Conservation (phyloP, 2,888 invertebrate genomes). For the Drosophila barbarae region DNA sequence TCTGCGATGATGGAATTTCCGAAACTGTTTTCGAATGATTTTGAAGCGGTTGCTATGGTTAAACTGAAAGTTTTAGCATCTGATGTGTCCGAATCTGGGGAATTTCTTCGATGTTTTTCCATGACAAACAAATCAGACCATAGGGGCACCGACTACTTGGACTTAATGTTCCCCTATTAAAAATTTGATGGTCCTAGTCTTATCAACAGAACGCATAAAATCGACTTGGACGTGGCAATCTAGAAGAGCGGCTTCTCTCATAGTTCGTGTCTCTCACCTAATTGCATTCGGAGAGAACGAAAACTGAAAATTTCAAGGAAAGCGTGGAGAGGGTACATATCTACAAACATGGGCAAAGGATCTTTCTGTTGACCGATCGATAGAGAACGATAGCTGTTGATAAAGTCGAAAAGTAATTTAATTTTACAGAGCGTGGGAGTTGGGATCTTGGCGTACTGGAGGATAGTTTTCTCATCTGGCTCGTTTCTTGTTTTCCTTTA, state of each 20-base stretch:
- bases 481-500: not conserved
- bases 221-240: not conserved
- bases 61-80: not conserved
- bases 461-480: too few relatives aligned
- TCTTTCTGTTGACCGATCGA: too few relatives aligned
- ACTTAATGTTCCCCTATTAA: not conserved
- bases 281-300: not conserved
- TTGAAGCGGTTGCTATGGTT: not conserved
- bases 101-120: not conserved
- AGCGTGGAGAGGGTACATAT: too few relatives aligned
- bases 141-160: not conserved
- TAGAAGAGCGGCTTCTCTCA: not conserved
- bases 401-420: too few relatives aligned
- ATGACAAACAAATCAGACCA: not conserved
- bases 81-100: not conserved
- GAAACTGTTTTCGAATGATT: slow-evolving; percentile 2
- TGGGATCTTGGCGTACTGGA: not conserved
- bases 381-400: too few relatives aligned
- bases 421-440: too few relatives aligned
- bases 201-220: not conserved
- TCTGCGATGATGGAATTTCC: not conserved
- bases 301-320: not conserved
- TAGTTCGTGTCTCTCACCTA: not conserved
- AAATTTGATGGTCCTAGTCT: not conserved
- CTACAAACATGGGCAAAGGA: too few relatives aligned